Evolutionary conservation across 2,888 invertebrate genomes (phyloP).

Genomic region (Desoria tigrina): DNA sequence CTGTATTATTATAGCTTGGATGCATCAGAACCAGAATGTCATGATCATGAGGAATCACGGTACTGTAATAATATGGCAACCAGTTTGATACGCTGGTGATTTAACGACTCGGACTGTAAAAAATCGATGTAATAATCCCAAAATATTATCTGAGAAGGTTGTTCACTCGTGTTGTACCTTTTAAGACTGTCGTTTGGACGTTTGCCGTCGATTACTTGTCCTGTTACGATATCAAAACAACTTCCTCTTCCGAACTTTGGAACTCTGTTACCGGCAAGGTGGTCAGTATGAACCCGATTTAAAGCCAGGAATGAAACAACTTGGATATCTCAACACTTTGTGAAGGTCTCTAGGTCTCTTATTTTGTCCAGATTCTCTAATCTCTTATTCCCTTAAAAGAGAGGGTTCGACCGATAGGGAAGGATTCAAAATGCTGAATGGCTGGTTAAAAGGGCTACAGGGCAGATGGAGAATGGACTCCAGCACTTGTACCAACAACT

Average conservation of each 20-base stretch:
- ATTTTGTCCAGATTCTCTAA: too few species aligned
- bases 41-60: too few species aligned
- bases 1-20: not conserved
- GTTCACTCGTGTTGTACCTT: conserved; percentile 17
- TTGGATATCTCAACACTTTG: too few species aligned
- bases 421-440: too few species aligned
- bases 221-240: not conserved
- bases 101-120: conserved; percentile 7
- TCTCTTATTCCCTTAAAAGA: too few species aligned
- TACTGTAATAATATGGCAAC: too few species aligned
- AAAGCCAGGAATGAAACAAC: too few species aligned
- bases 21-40: too few species aligned
- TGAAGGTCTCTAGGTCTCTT: too few species aligned
- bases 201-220: not conserved
- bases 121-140: not conserved
- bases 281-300: too few species aligned
- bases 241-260: not conserved
- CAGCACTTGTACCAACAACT: not conserved
- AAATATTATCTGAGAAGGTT: not conserved
- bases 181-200: not conserved
- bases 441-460: too few species aligned
- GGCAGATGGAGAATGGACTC: not conserved
- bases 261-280: not conserved
- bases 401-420: too few species aligned
- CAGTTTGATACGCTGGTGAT: conserved; percentile 19